A percentile compares a stretch with the other conserved stretches of the same genome.
Conservation (phyloP, 2,888 invertebrate genomes). For the Apodemia zela region DNA sequence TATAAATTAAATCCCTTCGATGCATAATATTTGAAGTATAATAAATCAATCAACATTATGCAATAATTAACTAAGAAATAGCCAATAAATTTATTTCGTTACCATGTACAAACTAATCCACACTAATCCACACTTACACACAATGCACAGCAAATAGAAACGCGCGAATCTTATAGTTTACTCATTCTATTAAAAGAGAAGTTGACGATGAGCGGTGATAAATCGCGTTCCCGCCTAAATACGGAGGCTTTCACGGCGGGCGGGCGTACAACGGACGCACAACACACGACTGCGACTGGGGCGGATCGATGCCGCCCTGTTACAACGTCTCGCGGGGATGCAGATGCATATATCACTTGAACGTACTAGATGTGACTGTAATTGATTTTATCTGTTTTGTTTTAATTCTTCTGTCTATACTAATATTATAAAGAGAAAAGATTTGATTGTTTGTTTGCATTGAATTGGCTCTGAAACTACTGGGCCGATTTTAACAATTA, state of each 20-base stretch:
- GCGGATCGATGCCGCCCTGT: slow-evolving; percentile 50
- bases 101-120: background rate
- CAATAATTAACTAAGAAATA: background rate
- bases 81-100: slow-evolving; percentile 9
- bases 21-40: background rate
- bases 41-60: background rate
- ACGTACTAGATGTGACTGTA: slow-evolving; percentile 42
- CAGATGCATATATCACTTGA: slow-evolving; percentile 56
- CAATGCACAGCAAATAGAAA: slow-evolving; percentile 9
- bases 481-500: too few species aligned
- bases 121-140: background rate
- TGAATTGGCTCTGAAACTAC: too few species aligned
- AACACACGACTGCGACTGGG: slow-evolving; percentile 62
- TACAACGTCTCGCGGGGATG: slow-evolving; percentile 72
- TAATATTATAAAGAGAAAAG: too few species aligned
- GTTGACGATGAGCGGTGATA: background rate
- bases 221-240: slow-evolving; percentile 66
- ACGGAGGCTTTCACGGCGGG: slow-evolving; percentile 54
- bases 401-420: background rate
- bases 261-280: slow-evolving; percentile 49
- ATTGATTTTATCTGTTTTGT: slow-evolving; percentile 13
- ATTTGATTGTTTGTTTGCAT: too few species aligned
- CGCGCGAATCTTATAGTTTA: background rate
- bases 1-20: background rate
- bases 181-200: background rate